Conservation (phyloP, 2,113 vertebrate species). For the Campylorhamphus procurvoides region DNA sequence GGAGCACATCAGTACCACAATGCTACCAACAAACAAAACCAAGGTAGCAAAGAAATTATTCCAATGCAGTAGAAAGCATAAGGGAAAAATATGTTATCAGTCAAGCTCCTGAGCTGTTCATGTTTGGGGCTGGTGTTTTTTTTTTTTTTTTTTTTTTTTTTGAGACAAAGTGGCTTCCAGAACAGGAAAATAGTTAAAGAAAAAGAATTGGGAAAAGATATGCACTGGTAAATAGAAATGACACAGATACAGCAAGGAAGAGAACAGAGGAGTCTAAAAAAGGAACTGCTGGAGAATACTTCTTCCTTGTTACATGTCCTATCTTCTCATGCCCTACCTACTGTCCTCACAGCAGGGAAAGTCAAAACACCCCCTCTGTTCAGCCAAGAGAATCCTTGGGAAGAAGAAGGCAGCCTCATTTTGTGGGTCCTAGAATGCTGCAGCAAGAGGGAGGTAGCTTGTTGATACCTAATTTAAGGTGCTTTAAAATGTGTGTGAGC, state of each 20-base stretch:
- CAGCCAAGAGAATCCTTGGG: neutral
- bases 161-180: neutral
- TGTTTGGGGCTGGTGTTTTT: neutral
- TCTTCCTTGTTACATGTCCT: neutral
- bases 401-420: neutral
- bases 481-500: neutral
- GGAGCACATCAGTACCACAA: neutral
- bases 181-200: neutral
- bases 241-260: neutral
- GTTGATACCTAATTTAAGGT: neutral
- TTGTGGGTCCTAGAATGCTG: neutral
- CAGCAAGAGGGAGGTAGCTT: neutral
- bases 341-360: neutral
- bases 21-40: neutral
- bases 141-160: neutral
- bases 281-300: constrained; percentile 23
- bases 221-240: constrained; percentile 1
- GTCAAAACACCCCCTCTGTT: neutral
- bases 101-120: neutral
- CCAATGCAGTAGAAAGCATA: neutral
- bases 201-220: neutral
- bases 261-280: constrained; percentile 46
- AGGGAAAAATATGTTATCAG: neutral
- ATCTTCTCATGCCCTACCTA: constrained; percentile 46
- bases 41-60: neutral